Conservation (phyloP, 2,113 vertebrate genomes). For the Danio rerio region GRCz12tu NC_133181.1:28074501-28075000, state of each 20-base stretch:
- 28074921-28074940: slow-evolving; percentile 46
- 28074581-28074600: slow-evolving; percentile 76
- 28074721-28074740: slow-evolving; percentile 73
- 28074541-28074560: slow-evolving; percentile 43
- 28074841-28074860: slow-evolving; percentile 41
- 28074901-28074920: slow-evolving; percentile 49
- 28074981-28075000: slow-evolving; percentile 48
- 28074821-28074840: slow-evolving; percentile 64
- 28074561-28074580: slow-evolving; percentile 63
- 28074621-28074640: slow-evolving; percentile 67
- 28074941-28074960: slow-evolving; percentile 20
- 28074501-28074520: slow-evolving; percentile 43
- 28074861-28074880: slow-evolving; percentile 16
- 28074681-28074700: slow-evolving; percentile 68
- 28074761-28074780: slow-evolving; percentile 62
- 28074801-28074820: slow-evolving; percentile 60
- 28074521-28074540: slow-evolving; percentile 44
- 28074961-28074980: slow-evolving; percentile 57
- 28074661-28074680: slow-evolving; percentile 60
- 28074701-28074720: slow-evolving; percentile 56
- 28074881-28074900: slow-evolving; percentile 24
- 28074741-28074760: slow-evolving; percentile 67
- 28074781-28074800: slow-evolving; percentile 62
- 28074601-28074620: slow-evolving; percentile 65
- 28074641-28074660: slow-evolving; percentile 70